These are phyloP conservation scores for Platycercus adscitus DNA, from an alignment of 2,113 vertebrate species.

Conservation along the genomic window DNA sequence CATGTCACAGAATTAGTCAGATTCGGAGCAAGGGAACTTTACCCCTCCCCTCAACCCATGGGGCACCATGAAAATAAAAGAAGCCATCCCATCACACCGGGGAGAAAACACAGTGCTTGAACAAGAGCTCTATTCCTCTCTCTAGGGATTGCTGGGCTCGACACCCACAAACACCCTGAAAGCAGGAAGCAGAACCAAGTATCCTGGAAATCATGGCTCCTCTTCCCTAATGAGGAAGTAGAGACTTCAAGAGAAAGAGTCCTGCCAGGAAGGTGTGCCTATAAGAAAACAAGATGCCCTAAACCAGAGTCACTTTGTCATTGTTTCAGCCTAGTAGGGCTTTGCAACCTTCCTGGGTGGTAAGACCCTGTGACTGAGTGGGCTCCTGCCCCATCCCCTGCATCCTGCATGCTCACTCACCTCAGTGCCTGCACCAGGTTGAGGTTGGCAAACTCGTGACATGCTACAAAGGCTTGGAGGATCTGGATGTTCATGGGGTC, in stretches of 20 bases:
- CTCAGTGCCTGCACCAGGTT: slow-evolving; percentile 94
- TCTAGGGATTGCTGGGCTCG: neutral
- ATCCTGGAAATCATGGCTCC: neutral
- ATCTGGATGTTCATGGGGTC: slow-evolving; percentile 88
- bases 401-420: slow-evolving; percentile 57
- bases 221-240: neutral
- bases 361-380: neutral
- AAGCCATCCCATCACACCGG: neutral
- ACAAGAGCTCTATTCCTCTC: neutral
- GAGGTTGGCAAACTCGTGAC: slow-evolving; percentile 91
- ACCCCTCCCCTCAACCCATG: neutral
- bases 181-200: neutral
- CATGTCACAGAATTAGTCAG: neutral
- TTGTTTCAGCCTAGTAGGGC: neutral
- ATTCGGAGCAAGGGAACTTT: neutral
- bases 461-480: slow-evolving; percentile 92
- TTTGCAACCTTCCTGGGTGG: neutral
- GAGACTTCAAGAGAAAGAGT: neutral
- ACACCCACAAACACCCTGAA: neutral
- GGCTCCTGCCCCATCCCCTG: neutral
- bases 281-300: neutral
- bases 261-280: neutral
- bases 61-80: neutral
- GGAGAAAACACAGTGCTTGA: neutral
- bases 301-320: neutral